These are phyloP conservation scores for Halotydeus destructor DNA, from an alignment of 1,140 invertebrate genomes.

Conservation along the genomic window DNA sequence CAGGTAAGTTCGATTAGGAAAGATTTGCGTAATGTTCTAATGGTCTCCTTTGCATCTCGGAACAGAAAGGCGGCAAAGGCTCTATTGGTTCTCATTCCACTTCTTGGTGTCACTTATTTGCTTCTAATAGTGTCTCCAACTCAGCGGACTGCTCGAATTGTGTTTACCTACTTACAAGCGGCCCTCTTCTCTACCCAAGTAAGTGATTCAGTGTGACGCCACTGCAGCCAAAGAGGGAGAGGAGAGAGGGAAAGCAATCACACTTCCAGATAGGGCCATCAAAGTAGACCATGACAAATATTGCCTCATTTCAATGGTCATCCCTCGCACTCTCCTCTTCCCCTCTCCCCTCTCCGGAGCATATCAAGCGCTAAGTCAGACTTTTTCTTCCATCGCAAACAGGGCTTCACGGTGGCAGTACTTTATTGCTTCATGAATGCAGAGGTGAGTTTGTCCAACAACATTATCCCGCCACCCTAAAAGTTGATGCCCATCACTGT, in stretches of 20 bases:
- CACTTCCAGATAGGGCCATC: background rate
- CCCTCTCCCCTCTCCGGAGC: too few relatives aligned
- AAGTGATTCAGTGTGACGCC: background rate
- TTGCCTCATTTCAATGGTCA: background rate
- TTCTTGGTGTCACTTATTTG: slow-evolving; percentile 68
- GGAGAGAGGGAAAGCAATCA: background rate
- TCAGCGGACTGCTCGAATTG: slow-evolving; percentile 12
- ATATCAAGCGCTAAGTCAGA: too few relatives aligned
- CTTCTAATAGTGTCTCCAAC: slow-evolving; percentile 48
- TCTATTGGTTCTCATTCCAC: slow-evolving; percentile 58
- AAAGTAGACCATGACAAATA: background rate
- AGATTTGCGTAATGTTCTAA: background rate
- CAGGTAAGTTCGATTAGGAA: slow-evolving; percentile 29
- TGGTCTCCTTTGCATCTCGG: slow-evolving; percentile 27
- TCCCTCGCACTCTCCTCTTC: background rate
- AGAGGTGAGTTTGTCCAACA: slow-evolving; percentile 38
- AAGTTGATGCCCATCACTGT: too few relatives aligned
- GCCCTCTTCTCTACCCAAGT: slow-evolving; percentile 22
- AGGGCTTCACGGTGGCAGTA: slow-evolving; percentile 61
- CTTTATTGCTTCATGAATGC: slow-evolving; percentile 72
- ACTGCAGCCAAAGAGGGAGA: too few relatives aligned
- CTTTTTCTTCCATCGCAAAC: slow-evolving; percentile 20
- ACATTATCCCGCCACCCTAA: background rate
- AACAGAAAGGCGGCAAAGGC: slow-evolving; percentile 69
- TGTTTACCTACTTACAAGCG: slow-evolving; percentile 15